A percentile compares a stretch with the other conserved stretches of the same genome.
Conservation (phyloP, 1,140 invertebrate genomes). For the Dendrolimus kikuchii region DNA sequence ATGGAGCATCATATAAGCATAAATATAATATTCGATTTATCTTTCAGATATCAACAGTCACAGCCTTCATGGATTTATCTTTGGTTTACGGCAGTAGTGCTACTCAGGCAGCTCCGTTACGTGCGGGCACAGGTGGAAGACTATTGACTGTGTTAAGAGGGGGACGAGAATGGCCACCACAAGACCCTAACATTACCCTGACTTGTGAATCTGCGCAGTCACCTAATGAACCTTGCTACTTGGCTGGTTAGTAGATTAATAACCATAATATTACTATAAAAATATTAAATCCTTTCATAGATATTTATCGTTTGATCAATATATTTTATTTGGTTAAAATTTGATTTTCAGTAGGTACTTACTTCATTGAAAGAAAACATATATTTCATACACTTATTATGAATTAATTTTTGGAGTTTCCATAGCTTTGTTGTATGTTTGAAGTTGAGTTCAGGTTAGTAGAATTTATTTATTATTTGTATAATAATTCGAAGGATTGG, state of each 20-base stretch:
- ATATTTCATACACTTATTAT: too few species aligned
- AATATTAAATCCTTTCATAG: too few species aligned
- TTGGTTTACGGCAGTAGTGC: slow-evolving; percentile 86
- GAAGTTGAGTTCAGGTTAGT: too few species aligned
- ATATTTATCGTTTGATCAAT: too few species aligned
- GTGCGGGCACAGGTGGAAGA: slow-evolving; percentile 78
- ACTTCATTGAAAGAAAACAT: too few species aligned
- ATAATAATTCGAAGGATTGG: too few species aligned
- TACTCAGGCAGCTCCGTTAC: slow-evolving; percentile 75
- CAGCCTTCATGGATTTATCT: slow-evolving; percentile 88
- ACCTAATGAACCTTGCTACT: slow-evolving; percentile 78
- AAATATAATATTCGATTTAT: not conserved
- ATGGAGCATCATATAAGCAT: too few species aligned
- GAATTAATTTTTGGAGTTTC: too few species aligned
- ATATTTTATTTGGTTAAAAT: too few species aligned
- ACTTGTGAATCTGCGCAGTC: slow-evolving; percentile 75
- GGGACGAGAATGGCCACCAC: slow-evolving; percentile 80
- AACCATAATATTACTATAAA: not conserved
- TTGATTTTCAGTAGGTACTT: too few species aligned
- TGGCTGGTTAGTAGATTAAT: slow-evolving; percentile 71
- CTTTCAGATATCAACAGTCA: slow-evolving; percentile 84
- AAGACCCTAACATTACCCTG: slow-evolving; percentile 77
- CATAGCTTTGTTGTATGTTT: too few species aligned
- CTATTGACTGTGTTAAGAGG: slow-evolving; percentile 75
- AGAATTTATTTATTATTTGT: too few species aligned